Conservation (phyloP, 2,113 vertebrate genomes). For the Solea solea region DNA sequence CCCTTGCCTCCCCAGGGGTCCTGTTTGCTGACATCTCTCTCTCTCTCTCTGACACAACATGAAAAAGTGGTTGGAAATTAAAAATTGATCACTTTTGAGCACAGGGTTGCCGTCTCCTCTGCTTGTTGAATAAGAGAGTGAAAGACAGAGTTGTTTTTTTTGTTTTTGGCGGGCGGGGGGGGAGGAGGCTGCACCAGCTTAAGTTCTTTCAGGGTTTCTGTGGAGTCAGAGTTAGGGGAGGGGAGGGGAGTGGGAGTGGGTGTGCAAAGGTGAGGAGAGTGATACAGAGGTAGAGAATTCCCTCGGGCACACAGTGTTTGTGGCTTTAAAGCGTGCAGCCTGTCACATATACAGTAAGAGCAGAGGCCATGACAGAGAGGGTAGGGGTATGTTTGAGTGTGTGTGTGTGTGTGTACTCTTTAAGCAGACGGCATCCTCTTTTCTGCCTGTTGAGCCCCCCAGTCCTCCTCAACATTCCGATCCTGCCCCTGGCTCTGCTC, state of each 20-base stretch:
- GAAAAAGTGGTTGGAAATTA: slow-evolving; percentile 70
- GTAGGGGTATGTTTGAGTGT: background rate
- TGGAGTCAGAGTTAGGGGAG: slow-evolving; percentile 42
- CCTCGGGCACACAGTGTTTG: slow-evolving; percentile 57
- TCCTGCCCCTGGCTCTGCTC: slow-evolving; percentile 44
- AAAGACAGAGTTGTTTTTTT: slow-evolving; percentile 2
- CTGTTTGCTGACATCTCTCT: slow-evolving; percentile 63
- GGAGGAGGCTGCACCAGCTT: slow-evolving; percentile 48
- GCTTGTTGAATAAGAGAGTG: slow-evolving; percentile 39
- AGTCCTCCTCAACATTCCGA: slow-evolving; percentile 55
- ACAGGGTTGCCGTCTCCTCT: slow-evolving; percentile 45
- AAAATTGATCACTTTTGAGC: slow-evolving; percentile 74
- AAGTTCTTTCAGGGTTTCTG: slow-evolving; percentile 65
- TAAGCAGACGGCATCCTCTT: slow-evolving; percentile 38
- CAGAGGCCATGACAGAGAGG: slow-evolving; percentile 46
- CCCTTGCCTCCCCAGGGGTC: slow-evolving; percentile 47
- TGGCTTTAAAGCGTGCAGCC: slow-evolving; percentile 59
- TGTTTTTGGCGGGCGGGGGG: background rate
- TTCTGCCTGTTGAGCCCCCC: slow-evolving; percentile 46
- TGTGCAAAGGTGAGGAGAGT: slow-evolving; percentile 44
- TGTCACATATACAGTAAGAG: slow-evolving; percentile 66
- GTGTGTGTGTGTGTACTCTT: slow-evolving; percentile 13
- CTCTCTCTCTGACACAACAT: slow-evolving; percentile 63
- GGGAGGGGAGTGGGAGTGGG: slow-evolving; percentile 38
- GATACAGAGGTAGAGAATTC: slow-evolving; percentile 64